phyloP scores from a whole-genome alignment of 2,888 invertebrate species.

The Tachina lurida region DNA sequence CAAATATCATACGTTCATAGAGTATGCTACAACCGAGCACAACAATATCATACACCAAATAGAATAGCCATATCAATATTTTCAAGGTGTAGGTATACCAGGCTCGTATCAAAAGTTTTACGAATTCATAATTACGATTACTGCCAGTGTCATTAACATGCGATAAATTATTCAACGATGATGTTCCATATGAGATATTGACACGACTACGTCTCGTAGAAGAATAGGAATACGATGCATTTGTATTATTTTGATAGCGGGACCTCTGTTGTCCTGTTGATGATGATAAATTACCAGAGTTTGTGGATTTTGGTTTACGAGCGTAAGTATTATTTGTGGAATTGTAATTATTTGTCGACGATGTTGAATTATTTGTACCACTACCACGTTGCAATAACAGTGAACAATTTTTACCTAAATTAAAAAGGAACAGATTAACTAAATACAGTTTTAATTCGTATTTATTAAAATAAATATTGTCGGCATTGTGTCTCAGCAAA shows the following conservation, averaged over 20 bases:
- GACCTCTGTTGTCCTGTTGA: conserved; percentile 64
- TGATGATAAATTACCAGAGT: conserved; percentile 49
- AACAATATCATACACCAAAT: conserved; percentile 91
- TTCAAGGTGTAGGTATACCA: conserved; percentile 86
- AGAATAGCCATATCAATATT: conserved; percentile 90
- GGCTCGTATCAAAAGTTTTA: conserved; percentile 83
- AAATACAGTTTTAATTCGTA: no score
- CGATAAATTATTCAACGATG: conserved; percentile 68
- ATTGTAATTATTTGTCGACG: conserved; percentile 53
- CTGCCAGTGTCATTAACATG: conserved; percentile 71
- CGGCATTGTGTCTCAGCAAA: no score
- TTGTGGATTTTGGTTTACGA: conserved; percentile 67
- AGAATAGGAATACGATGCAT: conserved; percentile 77
- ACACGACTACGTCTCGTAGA: conserved; percentile 78
- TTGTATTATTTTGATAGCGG: conserved; percentile 71
- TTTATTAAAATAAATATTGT: no score
- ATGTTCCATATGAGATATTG: conserved; percentile 57
- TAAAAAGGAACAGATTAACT: neutral
- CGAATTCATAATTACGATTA: conserved; percentile 84
- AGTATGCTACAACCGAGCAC: conserved; percentile 86
- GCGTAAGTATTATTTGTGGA: conserved; percentile 73
- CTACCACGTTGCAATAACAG: conserved; percentile 42
- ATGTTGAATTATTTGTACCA: conserved; percentile 38
- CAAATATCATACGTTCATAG: conserved; percentile 79
- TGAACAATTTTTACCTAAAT: conserved; percentile 44